Base-by-base conservation (phyloP, 2,113 vertebrate genomes). In the Lasiurus cinereus region DNA sequence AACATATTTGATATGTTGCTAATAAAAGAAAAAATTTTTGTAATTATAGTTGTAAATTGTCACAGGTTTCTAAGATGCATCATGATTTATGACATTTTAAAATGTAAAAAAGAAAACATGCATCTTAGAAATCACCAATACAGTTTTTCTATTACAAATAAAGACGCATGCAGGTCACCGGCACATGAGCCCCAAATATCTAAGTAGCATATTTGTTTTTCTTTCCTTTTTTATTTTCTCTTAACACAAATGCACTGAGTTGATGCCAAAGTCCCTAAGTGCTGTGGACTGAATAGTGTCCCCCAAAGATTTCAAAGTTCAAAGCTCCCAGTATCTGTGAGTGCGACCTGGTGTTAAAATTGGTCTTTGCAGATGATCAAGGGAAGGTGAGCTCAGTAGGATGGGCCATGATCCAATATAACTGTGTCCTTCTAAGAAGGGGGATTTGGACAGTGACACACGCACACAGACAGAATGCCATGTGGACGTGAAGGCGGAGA, bases 401-500 rank as follows among this genome's bases (percentile, higher is more conserved):
- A 18, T 67, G 36, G 31, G 16, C 12, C 36, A 24, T 50, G 24
- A 36, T 69, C 2, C 7, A 84, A n/a, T 18, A 5, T 12, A 59
- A 24, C 36, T 46, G 43, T 52, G 19, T n/a, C 21, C 15, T 70
- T 78, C 24, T 4, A 36, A 36, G 48, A 73, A 66, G 24, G 4
- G 43, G 48, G 33, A 48, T 56, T 36, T 59, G 12, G 39, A 76
- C 48, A 76, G 16, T 48, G 8, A 83, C 6, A 67, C 5, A 72
- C 4, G 21, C 10, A 29, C 46, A 22, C 15, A 24, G 9, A 9
- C 19, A 59, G 6, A 84, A 48, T 0, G 1, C 50, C 0, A 2
- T 1, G 8, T 39, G 7, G 39, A 27, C 64, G 36, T 24, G 33
- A 72, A 48, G 43, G 24, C 54, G 18, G 39, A 67, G 15, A 83